A percentile compares a stretch with the other conserved stretches of the same genome.
Evolutionary conservation across 2,888 invertebrate species (phyloP).

Genomic region (Megalurothrips usitatus): DNA sequence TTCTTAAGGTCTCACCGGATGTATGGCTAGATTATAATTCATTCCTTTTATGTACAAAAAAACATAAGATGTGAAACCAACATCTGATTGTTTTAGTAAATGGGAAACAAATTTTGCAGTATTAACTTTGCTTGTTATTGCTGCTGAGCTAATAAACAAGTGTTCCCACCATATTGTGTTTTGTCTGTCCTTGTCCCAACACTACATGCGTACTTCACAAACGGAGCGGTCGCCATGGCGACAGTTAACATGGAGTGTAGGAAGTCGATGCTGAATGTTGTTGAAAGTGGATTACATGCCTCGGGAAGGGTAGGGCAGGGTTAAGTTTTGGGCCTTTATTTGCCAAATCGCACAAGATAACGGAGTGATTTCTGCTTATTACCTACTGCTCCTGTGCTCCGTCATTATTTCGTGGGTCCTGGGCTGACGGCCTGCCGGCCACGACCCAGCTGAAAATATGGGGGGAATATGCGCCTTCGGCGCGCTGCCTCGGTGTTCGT

Average conservation of each 20-base stretch:
- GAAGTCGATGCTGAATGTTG: background rate
- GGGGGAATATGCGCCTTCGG: too few species aligned
- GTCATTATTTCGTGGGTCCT: too few species aligned
- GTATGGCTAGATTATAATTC: background rate
- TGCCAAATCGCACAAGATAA: too few species aligned
- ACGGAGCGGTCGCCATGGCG: background rate
- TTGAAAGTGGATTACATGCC: background rate
- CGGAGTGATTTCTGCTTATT: too few species aligned
- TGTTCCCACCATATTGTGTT: background rate
- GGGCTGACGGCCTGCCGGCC: too few species aligned
- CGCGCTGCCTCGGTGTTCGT: too few species aligned
- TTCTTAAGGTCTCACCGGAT: constrained; percentile 3
- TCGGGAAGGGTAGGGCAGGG: background rate
- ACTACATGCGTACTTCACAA: background rate
- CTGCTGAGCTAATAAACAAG: constrained; percentile 6
- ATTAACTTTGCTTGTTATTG: constrained; percentile 13
- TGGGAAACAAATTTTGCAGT: constrained; percentile 6
- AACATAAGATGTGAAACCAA: background rate
- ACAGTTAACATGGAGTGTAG: background rate
- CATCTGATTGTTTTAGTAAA: background rate
- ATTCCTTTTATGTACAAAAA: constrained; percentile 19
- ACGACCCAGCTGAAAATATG: too few species aligned
- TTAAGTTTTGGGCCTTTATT: background rate
- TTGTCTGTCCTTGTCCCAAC: background rate
- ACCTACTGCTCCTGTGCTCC: too few species aligned